phyloP scores from a whole-genome alignment of 2,113 vertebrate genomes.

The Corvus hawaiiensis region DNA sequence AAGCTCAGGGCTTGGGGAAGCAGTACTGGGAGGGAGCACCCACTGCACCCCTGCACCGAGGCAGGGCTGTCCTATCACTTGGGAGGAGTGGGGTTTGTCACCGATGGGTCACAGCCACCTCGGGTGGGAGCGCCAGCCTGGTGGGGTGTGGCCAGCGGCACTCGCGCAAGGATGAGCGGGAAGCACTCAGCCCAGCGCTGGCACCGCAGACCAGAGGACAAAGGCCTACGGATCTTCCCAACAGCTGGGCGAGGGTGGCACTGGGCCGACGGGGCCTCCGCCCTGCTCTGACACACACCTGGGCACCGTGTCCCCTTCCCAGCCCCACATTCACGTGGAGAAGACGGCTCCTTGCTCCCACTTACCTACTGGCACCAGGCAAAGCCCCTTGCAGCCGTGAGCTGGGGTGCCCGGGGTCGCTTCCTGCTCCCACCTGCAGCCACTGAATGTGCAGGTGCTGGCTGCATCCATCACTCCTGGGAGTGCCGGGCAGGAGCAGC shows the following conservation, averaged over 20 bases:
- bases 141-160: neutral
- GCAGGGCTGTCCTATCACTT: neutral
- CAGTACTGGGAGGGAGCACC: neutral
- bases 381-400: neutral
- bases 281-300: neutral
- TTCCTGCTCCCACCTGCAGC: neutral
- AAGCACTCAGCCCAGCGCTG: neutral
- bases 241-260: neutral
- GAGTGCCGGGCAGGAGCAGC: neutral
- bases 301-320: neutral
- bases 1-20: neutral
- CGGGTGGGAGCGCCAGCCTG: neutral
- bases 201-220: neutral
- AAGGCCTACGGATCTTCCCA: neutral
- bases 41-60: accelerated
- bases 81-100: neutral
- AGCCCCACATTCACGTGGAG: neutral
- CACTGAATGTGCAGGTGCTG: neutral
- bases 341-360: neutral
- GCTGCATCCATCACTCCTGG: accelerated
- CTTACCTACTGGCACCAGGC: accelerated
- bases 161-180: accelerated
- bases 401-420: accelerated
- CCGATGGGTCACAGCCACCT: neutral
- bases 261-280: neutral